phyloP scores from a whole-genome alignment of 2,113 vertebrate genomes.

The Campylomormyrus tamandua region DNA sequence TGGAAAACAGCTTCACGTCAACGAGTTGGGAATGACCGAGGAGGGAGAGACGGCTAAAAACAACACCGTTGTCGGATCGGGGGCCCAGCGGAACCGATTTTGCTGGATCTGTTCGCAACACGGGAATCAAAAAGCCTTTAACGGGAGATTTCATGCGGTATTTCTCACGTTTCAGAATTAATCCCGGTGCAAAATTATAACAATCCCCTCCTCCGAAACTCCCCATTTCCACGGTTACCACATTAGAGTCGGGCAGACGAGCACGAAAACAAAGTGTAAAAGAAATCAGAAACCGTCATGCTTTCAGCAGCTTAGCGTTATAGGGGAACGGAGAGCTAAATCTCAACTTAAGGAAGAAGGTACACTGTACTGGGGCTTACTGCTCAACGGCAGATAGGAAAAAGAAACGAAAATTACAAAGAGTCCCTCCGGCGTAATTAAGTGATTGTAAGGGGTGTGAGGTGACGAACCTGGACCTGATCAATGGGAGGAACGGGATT shows the following conservation, averaged over 20 bases:
- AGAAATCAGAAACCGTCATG: slow-evolving; percentile 30
- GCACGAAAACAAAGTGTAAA: slow-evolving; percentile 31
- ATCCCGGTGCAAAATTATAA: slow-evolving; percentile 63
- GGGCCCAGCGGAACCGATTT: slow-evolving; percentile 53
- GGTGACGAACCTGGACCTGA: neutral
- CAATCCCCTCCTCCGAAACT: slow-evolving; percentile 61
- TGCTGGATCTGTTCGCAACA: slow-evolving; percentile 51
- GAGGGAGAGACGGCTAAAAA: slow-evolving; percentile 63
- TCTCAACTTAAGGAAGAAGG: slow-evolving; percentile 60
- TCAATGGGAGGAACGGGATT: neutral
- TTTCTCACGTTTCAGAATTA: slow-evolving; percentile 67
- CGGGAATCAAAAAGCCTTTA: slow-evolving; percentile 60
- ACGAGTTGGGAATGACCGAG: slow-evolving; percentile 61
- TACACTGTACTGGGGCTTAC: slow-evolving; percentile 49
- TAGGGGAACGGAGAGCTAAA: slow-evolving; percentile 47
- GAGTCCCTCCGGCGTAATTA: neutral
- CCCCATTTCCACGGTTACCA: slow-evolving; percentile 60
- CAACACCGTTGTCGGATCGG: slow-evolving; percentile 66
- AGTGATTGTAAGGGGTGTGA: neutral
- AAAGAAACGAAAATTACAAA: slow-evolving; percentile 47
- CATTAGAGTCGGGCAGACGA: slow-evolving; percentile 40
- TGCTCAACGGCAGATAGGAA: slow-evolving; percentile 46
- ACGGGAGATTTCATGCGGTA: slow-evolving; percentile 61
- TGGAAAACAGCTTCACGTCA: slow-evolving; percentile 67
- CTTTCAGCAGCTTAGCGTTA: slow-evolving; percentile 60